Conservation (phyloP, 2,797 vertebrate genomes). For the Erithacus rubecula region DNA sequence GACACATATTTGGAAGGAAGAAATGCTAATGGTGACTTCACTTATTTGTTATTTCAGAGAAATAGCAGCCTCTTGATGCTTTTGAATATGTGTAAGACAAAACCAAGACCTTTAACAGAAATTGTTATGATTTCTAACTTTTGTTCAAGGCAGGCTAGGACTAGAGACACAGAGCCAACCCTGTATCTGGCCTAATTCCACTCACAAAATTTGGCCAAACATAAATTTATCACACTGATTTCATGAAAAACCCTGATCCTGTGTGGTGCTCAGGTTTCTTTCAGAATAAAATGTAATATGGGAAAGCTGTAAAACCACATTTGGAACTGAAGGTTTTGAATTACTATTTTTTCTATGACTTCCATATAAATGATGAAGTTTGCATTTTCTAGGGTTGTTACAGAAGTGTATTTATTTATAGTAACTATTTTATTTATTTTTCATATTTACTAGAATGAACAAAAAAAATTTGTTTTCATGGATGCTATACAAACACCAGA, state of each 20-base stretch:
- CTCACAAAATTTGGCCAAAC: conserved; percentile 14
- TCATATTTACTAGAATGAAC: neutral
- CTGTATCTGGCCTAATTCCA: neutral
- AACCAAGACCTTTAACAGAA: conserved; percentile 32
- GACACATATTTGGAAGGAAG: neutral
- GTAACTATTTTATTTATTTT: neutral
- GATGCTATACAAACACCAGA: neutral
- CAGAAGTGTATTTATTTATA: neutral
- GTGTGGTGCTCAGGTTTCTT: neutral
- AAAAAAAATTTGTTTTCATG: neutral
- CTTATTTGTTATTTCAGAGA: conserved; percentile 11
- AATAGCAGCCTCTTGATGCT: neutral
- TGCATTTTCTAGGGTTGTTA: neutral
- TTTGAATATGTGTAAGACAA: neutral
- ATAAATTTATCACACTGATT: neutral
- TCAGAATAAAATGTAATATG: neutral
- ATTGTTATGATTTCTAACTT: neutral
- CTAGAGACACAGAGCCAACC: neutral
- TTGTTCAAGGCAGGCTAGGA: neutral
- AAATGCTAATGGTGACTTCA: neutral
- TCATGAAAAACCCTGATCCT: neutral
- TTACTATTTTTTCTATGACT: neutral
- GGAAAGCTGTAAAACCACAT: neutral
- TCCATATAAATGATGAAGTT: neutral
- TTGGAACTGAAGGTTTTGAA: neutral